phyloP scores from a whole-genome alignment of 2,888 invertebrate species.

The Phorcus lineatus region DNA sequence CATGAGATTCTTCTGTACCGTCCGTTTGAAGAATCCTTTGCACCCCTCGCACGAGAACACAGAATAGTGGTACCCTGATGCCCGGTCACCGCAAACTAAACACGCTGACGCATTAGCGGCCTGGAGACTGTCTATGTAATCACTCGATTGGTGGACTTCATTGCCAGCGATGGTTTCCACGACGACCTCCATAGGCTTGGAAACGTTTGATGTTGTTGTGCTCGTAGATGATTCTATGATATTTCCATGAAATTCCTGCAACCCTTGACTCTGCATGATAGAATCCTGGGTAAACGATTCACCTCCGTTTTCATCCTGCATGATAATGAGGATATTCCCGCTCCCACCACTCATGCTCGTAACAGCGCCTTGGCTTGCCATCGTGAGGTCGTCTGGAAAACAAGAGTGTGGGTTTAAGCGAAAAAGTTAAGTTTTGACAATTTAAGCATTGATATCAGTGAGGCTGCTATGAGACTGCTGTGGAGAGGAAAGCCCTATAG shows the following conservation, averaged over 20 bases:
- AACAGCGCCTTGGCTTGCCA: no score
- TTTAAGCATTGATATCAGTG: no score
- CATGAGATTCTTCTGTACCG: conserved; percentile 73
- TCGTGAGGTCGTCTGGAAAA: no score
- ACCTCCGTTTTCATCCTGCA: conserved; percentile 17
- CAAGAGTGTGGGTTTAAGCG: no score
- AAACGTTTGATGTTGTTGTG: not conserved
- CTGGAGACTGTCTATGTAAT: not conserved
- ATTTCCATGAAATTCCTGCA: not conserved
- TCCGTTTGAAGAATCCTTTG: conserved; percentile 75
- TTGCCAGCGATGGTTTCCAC: not conserved
- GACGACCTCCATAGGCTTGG: not conserved
- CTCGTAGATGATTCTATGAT: not conserved
- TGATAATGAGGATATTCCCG: conserved; percentile 25
- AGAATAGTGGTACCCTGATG: conserved; percentile 74
- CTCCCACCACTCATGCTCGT: not conserved
- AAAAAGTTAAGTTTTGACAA: no score
- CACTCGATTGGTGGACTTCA: not conserved
- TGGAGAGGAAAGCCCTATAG: no score
- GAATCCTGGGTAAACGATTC: not conserved
- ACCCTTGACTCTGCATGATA: not conserved
- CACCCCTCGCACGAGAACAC: conserved; percentile 75
- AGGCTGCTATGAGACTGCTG: no score
- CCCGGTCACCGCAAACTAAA: conserved; percentile 72
- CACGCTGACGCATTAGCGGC: conserved; percentile 44